phyloP scores from a whole-genome alignment of 2,113 vertebrate species.

The Capra hircus region DNA sequence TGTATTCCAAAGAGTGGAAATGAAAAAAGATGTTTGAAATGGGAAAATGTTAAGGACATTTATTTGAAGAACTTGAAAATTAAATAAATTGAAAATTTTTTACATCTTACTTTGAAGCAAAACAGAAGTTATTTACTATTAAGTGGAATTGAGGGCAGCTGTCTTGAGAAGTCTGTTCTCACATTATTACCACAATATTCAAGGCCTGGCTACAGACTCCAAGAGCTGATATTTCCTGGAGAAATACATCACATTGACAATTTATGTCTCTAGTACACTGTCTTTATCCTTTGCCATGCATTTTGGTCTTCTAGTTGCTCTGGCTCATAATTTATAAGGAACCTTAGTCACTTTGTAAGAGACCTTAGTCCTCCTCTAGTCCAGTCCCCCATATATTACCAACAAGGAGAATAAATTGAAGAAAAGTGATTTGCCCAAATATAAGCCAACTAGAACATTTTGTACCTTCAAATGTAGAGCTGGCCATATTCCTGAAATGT shows the following conservation, averaged over 20 bases:
- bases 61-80: slow-evolving; percentile 9
- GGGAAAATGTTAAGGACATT: neutral
- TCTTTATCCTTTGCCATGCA: neutral
- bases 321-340: neutral
- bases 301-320: neutral
- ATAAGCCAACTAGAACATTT: neutral
- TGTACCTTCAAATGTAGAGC: neutral
- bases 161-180: neutral
- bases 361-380: neutral
- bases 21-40: neutral
- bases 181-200: too few species aligned
- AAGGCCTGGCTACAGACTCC: neutral
- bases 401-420: neutral
- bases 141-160: neutral
- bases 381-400: neutral
- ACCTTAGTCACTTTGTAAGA: neutral
- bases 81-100: slow-evolving; percentile 28
- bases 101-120: neutral
- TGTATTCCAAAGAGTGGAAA: slow-evolving; percentile 2
- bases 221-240: neutral
- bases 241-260: neutral
- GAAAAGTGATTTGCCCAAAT: neutral
- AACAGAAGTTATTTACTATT: neutral
- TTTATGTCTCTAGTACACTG: neutral
- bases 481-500: neutral